Evolutionary conservation across 2,888 invertebrate genomes (phyloP), one percentile per base, ranked within the genome.

Genomic region (Mythimna impura): DNA sequence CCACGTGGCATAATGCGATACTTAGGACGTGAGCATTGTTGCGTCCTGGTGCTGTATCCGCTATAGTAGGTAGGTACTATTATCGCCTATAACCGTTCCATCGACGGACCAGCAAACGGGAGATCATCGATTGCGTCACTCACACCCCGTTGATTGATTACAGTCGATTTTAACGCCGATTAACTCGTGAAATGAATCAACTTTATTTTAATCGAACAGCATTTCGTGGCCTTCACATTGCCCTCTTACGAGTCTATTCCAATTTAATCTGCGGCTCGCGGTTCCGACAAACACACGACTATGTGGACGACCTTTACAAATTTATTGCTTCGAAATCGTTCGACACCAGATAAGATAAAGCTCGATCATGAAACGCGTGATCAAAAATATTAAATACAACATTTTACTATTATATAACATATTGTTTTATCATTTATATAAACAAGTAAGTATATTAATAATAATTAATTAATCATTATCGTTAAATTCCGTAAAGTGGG

Each of bases 331-430:
- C 76, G 65, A 83, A 83, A 86, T 82, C 75, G 73, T 77, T 80
- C 67, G 80, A 76, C 67, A 58, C 68, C 57, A 76, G 86, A 87
- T 87, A 87, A 87, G 86, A 88, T 86, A 85, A 63, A 66, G 55
- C 67, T 71, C 80, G 73, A 75, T 82, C 76, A 77, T 72, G 47
- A 63, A 69, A 70, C 76, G 68, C 84, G 78, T 87, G 82, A 85
- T 78, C 79, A 60, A 67, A 63, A 75, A 66, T 66, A 85, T 85
- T 52, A 65, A 40, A 61, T 54, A 82, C 73, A 80, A 71, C 60
- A 75, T 80, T 82, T 79, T 71, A 80, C 76, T 84, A 80, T 82
- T 80, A 81, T 73, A 66, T 81, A 81, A 80, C 66, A 73, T 75
- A 73, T 76, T 66, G 50, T 61, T 80, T 78, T 86, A 86, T 86